These are phyloP conservation scores for Sakesphorus luctuosus DNA, from an alignment of 2,113 vertebrate species.

Conservation along the genomic window DNA sequence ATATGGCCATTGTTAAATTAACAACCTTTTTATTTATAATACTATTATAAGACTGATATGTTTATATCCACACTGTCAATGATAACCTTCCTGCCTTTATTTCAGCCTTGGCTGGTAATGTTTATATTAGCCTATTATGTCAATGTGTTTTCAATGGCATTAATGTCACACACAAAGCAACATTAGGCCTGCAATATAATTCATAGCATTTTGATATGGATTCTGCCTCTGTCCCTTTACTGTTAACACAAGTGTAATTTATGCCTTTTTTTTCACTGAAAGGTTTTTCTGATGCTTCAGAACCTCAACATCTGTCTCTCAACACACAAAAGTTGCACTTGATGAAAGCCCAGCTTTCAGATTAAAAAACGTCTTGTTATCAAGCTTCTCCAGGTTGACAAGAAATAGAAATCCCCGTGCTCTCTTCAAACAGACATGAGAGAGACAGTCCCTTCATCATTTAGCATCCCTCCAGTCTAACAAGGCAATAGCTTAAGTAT, in stretches of 20 bases:
- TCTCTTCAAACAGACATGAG: background rate
- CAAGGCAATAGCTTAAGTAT: constrained; percentile 10
- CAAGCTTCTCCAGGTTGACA: constrained; percentile 55
- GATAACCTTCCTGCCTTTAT: constrained; percentile 62
- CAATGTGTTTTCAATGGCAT: constrained; percentile 12
- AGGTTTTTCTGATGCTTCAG: constrained; percentile 14
- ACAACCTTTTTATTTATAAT: constrained; percentile 73
- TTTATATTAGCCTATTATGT: constrained; percentile 55
- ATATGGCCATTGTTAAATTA: constrained; percentile 70
- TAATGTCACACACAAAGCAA: background rate
- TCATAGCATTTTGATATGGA: background rate
- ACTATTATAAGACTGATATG: constrained; percentile 68
- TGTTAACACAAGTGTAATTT: background rate
- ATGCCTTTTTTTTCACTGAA: background rate
- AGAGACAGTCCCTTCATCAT: constrained; percentile 6
- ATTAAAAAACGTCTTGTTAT: constrained; percentile 35
- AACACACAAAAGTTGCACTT: background rate
- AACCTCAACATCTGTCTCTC: constrained; percentile 2
- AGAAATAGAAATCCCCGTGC: constrained; percentile 11
- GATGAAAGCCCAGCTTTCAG: constrained; percentile 35
- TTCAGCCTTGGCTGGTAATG: constrained; percentile 44
- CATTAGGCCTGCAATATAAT: background rate
- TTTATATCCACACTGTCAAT: constrained; percentile 66
- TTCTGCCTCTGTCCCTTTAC: background rate
- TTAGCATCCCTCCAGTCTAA: background rate